phyloP scores from a whole-genome alignment of 2,797 vertebrate genomes.

The Leptoclinus maculatus region DNA sequence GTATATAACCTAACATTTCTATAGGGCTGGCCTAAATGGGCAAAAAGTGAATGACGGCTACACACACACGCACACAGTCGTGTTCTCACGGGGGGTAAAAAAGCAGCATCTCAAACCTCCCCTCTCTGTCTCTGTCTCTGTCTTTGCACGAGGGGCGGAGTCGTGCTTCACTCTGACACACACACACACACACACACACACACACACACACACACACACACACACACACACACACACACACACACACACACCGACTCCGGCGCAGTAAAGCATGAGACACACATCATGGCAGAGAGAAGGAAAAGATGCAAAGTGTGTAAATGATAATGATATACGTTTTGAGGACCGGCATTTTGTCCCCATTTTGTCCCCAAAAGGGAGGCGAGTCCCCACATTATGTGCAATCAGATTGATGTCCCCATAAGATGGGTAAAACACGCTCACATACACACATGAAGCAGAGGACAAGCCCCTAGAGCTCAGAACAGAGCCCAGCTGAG shows the following conservation, averaged over 20 bases:
- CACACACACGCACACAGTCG: too few relatives aligned
- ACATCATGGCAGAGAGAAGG: too few relatives aligned
- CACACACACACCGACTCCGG: neutral
- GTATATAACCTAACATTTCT: too few relatives aligned
- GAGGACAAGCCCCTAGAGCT: slow-evolving; percentile 59
- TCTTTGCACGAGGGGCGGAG: too few relatives aligned
- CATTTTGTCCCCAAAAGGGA: neutral
- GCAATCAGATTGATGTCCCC: neutral
- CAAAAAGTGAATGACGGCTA: too few relatives aligned
- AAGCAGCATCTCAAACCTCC: too few relatives aligned
- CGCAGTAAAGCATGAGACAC: too few relatives aligned
- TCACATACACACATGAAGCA: neutral
- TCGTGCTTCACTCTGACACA: neutral
- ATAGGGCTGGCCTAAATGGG: too few relatives aligned
- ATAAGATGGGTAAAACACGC: neutral
- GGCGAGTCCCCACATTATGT: neutral
- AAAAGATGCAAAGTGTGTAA: neutral
- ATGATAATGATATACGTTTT: neutral
- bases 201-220: neutral
- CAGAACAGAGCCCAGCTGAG: slow-evolving; percentile 56
- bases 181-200: neutral
- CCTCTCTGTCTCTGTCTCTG: too few relatives aligned
- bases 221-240: neutral
- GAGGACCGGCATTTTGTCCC: neutral
- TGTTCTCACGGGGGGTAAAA: too few relatives aligned